Conservation (phyloP, 2,888 invertebrate species). For the Andrena marginata region DNA sequence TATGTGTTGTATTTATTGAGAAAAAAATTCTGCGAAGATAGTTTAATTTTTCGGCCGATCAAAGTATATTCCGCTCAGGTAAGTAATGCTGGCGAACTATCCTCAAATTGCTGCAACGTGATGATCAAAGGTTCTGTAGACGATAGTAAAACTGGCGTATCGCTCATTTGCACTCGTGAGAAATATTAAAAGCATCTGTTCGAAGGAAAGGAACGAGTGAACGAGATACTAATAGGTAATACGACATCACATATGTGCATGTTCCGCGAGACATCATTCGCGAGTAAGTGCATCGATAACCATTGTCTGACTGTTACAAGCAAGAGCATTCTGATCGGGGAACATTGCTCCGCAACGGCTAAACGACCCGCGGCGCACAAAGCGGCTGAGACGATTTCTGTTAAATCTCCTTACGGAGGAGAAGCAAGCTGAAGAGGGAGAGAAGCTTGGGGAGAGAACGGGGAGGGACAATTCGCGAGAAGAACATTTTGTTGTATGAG, state of each 20-base stretch:
- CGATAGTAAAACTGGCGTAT: too few species aligned
- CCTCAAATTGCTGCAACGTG: background rate
- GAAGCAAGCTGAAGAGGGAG: background rate
- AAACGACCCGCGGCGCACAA: slow-evolving; percentile 44
- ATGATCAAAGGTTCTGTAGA: too few species aligned
- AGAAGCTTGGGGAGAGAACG: slow-evolving; percentile 1
- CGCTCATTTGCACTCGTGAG: background rate
- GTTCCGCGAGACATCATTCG: background rate
- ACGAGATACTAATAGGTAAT: slow-evolving; percentile 14
- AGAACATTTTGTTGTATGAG: slow-evolving; percentile 55
- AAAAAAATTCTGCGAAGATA: too few species aligned
- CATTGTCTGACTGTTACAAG: slow-evolving; percentile 26
- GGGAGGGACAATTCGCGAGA: slow-evolving; percentile 22
- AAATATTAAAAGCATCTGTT: background rate
- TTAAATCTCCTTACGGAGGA: slow-evolving; percentile 43
- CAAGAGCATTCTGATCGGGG: slow-evolving; percentile 38
- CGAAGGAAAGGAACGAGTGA: background rate
- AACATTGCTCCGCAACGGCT: slow-evolving; percentile 25
- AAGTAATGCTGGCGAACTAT: too few species aligned
- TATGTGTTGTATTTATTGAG: too few species aligned
- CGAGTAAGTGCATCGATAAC: slow-evolving; percentile 23
- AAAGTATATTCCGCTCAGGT: too few species aligned
- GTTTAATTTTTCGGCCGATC: too few species aligned
- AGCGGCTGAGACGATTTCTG: slow-evolving; percentile 43
- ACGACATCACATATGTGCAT: background rate